phyloP scores from a whole-genome alignment of 2,888 invertebrate genomes.

The Platynereis dumerilii region DNA sequence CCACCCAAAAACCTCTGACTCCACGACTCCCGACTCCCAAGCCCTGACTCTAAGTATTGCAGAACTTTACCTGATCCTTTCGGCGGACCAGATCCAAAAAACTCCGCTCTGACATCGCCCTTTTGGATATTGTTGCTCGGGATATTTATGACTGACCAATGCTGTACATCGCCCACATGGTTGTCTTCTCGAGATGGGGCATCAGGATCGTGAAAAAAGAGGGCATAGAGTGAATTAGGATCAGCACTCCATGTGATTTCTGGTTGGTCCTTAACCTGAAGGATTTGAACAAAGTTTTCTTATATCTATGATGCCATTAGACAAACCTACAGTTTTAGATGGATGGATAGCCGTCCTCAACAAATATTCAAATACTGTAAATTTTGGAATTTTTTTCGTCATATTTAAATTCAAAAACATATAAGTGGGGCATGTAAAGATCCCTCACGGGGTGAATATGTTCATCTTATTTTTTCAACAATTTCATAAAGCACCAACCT shows the following conservation, averaged over 20 bases:
- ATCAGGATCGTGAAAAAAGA: conserved; percentile 1
- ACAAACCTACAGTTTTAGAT: no score
- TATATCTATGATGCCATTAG: background rate
- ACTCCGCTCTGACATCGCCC: conserved; percentile 1
- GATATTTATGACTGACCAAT: conserved; percentile 1
- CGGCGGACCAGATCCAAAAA: background rate
- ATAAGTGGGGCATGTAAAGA: no score
- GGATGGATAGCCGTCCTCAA: background rate
- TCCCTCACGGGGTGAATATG: no score
- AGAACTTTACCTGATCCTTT: no score
- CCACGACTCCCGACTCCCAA: no score
- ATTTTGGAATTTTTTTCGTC: no score
- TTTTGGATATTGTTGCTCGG: background rate
- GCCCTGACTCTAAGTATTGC: no score
- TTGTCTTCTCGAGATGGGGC: background rate
- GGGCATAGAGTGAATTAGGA: background rate
- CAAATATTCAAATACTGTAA: no score
- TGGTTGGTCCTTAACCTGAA: background rate
- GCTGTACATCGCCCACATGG: background rate
- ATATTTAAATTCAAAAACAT: no score
- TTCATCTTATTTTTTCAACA: background rate
- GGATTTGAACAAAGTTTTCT: background rate
- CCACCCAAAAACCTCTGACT: no score
- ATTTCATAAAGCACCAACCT: background rate
- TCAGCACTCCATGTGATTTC: background rate